These are phyloP conservation scores for Hirundichthys speculiger DNA, from an alignment of 2,113 vertebrate genomes.

Conservation along the genomic window DNA sequence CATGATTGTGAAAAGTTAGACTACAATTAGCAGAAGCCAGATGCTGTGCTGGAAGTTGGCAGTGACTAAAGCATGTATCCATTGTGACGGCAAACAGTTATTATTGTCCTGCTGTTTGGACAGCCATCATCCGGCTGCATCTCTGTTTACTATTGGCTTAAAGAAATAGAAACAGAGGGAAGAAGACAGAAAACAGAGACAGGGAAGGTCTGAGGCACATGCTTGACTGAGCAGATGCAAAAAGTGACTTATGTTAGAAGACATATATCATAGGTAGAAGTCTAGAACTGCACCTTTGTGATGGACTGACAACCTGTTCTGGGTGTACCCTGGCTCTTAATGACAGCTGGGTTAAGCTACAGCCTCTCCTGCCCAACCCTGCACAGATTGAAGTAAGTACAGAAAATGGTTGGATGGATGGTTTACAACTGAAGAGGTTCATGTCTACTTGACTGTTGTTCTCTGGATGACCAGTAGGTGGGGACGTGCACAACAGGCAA, in stretches of 20 bases:
- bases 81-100: constrained; percentile 78
- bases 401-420: neutral
- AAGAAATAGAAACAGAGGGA: constrained; percentile 40
- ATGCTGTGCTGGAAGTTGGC: constrained; percentile 40
- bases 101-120: constrained; percentile 73
- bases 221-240: constrained; percentile 34
- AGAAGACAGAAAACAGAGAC: neutral
- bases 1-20: constrained; percentile 22
- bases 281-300: constrained; percentile 21
- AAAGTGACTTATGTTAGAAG: constrained; percentile 23
- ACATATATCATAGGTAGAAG: constrained; percentile 17
- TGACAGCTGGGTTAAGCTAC: neutral
- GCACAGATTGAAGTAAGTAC: neutral
- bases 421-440: neutral
- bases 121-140: constrained; percentile 53
- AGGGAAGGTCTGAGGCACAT: constrained; percentile 20
- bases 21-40: too few species aligned
- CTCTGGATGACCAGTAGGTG: constrained; percentile 69
- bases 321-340: too few species aligned
- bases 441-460: constrained; percentile 20
- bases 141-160: constrained; percentile 58
- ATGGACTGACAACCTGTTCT: too few species aligned
- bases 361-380: neutral
- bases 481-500: constrained; percentile 43
- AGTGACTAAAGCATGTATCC: constrained; percentile 61